Conservation (phyloP, 2,888 invertebrate species). For the Hecatera dysodea region DNA sequence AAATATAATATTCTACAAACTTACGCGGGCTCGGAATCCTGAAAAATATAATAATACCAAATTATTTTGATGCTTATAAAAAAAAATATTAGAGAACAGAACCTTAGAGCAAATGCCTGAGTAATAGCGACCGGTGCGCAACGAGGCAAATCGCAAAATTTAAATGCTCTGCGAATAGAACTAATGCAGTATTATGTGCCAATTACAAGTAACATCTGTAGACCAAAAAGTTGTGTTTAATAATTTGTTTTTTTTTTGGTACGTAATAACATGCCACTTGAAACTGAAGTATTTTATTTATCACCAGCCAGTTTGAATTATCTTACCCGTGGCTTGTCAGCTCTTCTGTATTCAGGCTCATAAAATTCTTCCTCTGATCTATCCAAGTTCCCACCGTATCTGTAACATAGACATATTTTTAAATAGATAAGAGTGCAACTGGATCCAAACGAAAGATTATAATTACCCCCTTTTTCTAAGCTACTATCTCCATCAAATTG, state of each 20-base stretch:
- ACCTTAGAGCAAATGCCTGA: background rate
- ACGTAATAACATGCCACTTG: background rate
- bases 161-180: background rate
- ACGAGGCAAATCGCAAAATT: background rate
- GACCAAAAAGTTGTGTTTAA: no score
- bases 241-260: no score
- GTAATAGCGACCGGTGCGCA: no score
- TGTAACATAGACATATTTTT: background rate
- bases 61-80: background rate
- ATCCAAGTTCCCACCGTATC: constrained; percentile 9
- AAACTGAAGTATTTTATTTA: background rate
- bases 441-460: no score
- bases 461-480: no score
- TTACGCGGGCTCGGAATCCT: constrained; percentile 16
- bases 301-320: background rate
- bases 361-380: background rate
- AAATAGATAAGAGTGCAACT: background rate
- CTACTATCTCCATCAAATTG: no score
- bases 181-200: background rate
- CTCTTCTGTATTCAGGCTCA: background rate
- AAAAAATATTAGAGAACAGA: no score
- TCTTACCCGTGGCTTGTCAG: background rate
- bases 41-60: background rate
- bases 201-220: no score
- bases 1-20: background rate